Evolutionary conservation across 2,888 invertebrate genomes (phyloP).

Genomic region (Lasius fuliginosus): DNA sequence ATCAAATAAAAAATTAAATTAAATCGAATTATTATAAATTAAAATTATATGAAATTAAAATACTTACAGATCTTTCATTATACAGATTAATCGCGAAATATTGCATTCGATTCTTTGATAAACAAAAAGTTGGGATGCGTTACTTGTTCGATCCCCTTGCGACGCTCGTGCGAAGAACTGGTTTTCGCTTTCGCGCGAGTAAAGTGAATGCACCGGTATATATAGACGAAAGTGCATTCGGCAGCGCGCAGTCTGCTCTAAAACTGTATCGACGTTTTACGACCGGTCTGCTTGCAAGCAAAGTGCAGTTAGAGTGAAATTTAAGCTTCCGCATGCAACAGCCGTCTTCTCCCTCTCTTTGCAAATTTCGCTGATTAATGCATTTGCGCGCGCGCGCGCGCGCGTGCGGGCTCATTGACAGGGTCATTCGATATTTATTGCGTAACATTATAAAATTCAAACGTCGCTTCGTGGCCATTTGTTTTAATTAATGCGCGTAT

Average conservation of each 20-base stretch:
- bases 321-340: constrained; percentile 23
- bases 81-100: background rate
- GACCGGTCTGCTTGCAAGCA: constrained; percentile 1
- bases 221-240: constrained; percentile 37
- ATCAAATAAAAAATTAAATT: background rate
- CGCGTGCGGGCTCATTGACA: constrained; percentile 6
- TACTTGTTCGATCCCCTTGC: background rate
- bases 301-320: constrained; percentile 23
- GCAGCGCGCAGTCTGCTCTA: constrained; percentile 15
- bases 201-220: constrained; percentile 35
- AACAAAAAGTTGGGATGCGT: background rate
- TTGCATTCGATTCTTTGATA: background rate
- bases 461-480: constrained; percentile 32
- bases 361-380: constrained; percentile 38
- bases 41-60: background rate
- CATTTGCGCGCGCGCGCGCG: background rate
- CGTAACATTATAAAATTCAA: constrained; percentile 40
- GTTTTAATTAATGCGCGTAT: constrained; percentile 50
- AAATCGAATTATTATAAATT: constrained; percentile 2
- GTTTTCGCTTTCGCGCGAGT: constrained; percentile 44
- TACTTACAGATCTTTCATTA: background rate
- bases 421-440: constrained; percentile 40
- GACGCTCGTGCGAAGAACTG: background rate
- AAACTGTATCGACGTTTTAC: constrained; percentile 50
- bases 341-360: background rate